Percentiles rank a stretch among this genome's conserved stretches.
phyloP scores from a whole-genome alignment of 2,113 vertebrate genomes.

The Microtus pennsylvanicus region DNA sequence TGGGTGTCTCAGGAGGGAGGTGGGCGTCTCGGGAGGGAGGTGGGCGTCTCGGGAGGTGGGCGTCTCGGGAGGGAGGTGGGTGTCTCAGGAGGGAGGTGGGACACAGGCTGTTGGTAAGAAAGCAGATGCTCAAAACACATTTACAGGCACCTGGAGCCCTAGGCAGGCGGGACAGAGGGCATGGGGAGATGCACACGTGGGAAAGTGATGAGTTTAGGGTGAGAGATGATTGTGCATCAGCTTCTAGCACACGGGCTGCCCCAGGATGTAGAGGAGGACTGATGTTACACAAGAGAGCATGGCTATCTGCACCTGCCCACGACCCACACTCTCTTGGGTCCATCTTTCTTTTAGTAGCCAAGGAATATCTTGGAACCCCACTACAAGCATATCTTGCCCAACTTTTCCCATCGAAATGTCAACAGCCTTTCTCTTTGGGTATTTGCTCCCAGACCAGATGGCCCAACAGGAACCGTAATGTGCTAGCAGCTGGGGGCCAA shows the following conservation, averaged over 20 bases:
- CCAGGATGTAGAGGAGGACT: not conserved
- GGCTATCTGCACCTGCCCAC: not conserved
- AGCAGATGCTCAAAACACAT: too few relatives aligned
- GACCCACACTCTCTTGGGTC: not conserved
- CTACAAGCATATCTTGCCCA: not conserved
- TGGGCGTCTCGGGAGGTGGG: not conserved
- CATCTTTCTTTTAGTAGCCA: not conserved
- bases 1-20: not conserved
- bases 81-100: too few relatives aligned
- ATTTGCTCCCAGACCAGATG: not conserved
- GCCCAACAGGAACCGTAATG: not conserved
- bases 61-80: not conserved
- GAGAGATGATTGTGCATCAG: not conserved
- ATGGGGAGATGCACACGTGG: not conserved
- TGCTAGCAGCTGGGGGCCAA: not conserved
- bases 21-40: too few relatives aligned
- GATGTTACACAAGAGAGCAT: too few relatives aligned
- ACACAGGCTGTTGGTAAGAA: not conserved
- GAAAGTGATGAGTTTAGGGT: not conserved
- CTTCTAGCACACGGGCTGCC: too few relatives aligned
- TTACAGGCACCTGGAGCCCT: not conserved
- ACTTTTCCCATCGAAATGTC: not conserved
- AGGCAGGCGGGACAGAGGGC: too few relatives aligned
- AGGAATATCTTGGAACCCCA: not conserved
- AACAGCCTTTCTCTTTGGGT: not conserved